A percentile compares a stretch with the other conserved stretches of the same genome.
phyloP scores from a whole-genome alignment of 92 coral and sea anemone species.

The Parazoanthus swiftii region DNA sequence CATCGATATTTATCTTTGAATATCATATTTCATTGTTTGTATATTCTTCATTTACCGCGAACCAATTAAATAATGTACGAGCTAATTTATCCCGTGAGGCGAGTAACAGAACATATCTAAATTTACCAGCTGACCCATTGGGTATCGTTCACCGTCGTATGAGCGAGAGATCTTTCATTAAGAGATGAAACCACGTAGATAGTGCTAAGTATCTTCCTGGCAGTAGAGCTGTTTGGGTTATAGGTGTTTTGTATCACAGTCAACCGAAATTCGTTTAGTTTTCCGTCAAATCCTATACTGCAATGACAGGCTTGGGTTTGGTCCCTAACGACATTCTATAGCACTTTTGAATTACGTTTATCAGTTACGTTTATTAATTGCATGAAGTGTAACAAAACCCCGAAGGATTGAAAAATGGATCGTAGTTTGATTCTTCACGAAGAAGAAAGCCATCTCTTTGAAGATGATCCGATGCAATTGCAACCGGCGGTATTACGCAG shows the following conservation, averaged over 20 bases:
- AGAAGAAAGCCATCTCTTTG: background rate
- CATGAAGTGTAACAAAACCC: background rate
- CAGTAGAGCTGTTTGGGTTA: background rate
- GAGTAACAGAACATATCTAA: background rate
- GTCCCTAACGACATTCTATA: too few relatives aligned
- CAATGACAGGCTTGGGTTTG: background rate
- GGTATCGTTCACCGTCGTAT: background rate
- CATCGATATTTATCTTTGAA: background rate
- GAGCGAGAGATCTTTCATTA: background rate
- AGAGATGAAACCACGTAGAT: background rate
- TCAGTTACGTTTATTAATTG: too few relatives aligned
- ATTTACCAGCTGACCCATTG: background rate
- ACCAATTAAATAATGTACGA: background rate
- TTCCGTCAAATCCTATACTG: background rate
- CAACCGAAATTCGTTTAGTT: background rate
- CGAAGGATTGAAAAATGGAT: background rate
- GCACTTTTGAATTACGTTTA: too few relatives aligned
- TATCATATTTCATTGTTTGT: background rate
- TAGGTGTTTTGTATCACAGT: background rate
- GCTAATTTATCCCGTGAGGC: background rate
- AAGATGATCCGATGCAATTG: background rate
- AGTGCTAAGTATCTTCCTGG: background rate
- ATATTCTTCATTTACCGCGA: background rate
- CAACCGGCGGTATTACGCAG: background rate
- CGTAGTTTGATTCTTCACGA: background rate